Evolutionary conservation across 2,113 vertebrate genomes (phyloP).

Genomic region (Trematomus loennbergii): DNA sequence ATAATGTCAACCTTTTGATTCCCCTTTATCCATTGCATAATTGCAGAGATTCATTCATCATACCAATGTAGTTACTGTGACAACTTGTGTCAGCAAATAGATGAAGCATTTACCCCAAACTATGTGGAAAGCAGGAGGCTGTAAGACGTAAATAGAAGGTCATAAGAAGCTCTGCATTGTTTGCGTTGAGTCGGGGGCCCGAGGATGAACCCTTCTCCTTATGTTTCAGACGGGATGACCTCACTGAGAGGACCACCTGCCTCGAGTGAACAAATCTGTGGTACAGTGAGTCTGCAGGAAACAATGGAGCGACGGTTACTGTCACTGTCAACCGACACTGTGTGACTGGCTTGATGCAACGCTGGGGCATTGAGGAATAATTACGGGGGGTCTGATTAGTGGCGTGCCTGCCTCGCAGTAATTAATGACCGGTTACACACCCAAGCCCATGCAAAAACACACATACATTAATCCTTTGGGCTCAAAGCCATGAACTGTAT

Average conservation of each 20-base stretch:
- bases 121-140: not conserved
- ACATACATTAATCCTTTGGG: conserved; percentile 38
- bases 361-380: conserved; percentile 49
- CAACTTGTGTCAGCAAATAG: not conserved
- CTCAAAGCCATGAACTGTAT: conserved; percentile 32
- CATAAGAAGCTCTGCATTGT: conserved; percentile 36
- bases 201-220: conserved; percentile 55
- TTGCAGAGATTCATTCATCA: not conserved
- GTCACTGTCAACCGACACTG: conserved; percentile 55
- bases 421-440: conserved; percentile 66
- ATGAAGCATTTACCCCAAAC: not conserved
- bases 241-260: conserved; percentile 77
- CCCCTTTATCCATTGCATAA: not conserved
- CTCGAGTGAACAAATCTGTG: conserved; percentile 56
- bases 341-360: conserved; percentile 27
- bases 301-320: conserved; percentile 75
- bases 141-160: conserved; percentile 43
- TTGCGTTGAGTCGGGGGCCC: conserved; percentile 30
- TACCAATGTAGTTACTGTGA: not conserved
- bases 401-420: conserved; percentile 50
- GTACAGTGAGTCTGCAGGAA: conserved; percentile 66
- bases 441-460: conserved; percentile 39
- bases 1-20: not conserved
- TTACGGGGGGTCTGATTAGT: conserved; percentile 70
- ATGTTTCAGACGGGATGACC: conserved; percentile 71